Base-by-base conservation (phyloP, 2,888 invertebrate genomes). In the Operophtera brumata region DNA sequence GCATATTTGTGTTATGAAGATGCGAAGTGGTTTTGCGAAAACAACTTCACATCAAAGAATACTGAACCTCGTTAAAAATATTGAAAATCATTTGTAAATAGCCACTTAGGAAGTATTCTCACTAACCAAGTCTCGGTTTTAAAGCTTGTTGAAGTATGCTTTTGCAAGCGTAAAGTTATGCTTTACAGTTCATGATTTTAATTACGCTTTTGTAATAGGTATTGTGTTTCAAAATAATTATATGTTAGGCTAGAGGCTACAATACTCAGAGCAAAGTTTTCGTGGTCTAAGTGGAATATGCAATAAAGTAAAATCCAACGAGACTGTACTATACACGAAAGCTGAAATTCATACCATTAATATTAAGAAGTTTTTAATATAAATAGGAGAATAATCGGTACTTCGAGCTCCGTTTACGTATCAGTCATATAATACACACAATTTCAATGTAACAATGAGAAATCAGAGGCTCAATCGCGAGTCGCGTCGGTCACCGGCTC, bases 401-500 rank as follows among this genome's bases (percentile, higher is more conserved):
- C 39, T 44, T 36, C 6, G 14, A 32, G 14, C 26, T 48, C n/a
- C n/a, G n/a, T n/a, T 54, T 43, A 41, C 49, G 57, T 54, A 39
- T 25, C 41, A 36, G 50, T 47, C 42, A 51, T 51, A 48, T 45
- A 54, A 54, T 44, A 54, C 54, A 57, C 47, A 51, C 58, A 54
- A 50, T 54, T 56, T 57, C 40, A 54, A 51, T 50, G 42, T 44
- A 59, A 59, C 61, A 63, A 65, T 59, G 51, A 69, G 66, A 75
- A 76, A 73, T 70, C 63, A 62, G 67, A 70, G 70, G 54, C 54
- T 64, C 67, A 66, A 69, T 57, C 54, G 64, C 66, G 57, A 69
- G 68, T 67, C 64, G 69, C 71, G 61, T 69, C 71, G 64, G 71
- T 70, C 73, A 68, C 70, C 69, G 69, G 68, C 67, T 71, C 77